A percentile compares a stretch with the other conserved stretches of the same genome.
Evolutionary conservation across 1,140 invertebrate genomes (phyloP).

Genomic region (Mizuhopecten yessoensis): DNA sequence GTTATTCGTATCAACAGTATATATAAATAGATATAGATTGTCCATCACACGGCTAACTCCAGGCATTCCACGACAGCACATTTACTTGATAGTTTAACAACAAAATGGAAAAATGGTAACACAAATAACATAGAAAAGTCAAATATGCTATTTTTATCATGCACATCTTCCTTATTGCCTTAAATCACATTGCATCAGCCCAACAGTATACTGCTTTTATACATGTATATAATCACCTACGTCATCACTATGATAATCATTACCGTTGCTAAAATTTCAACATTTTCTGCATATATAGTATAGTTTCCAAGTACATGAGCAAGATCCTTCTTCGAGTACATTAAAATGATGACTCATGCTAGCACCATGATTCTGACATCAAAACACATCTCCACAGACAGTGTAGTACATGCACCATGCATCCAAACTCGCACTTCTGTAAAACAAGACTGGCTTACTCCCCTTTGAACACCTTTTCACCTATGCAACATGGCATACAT

Average conservation of each 20-base stretch:
- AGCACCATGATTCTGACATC: background rate
- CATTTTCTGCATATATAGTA: background rate
- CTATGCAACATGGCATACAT: background rate
- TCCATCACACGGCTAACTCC: background rate
- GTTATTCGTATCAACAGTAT: background rate
- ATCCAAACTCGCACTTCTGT: slow-evolving; percentile 3
- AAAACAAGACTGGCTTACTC: slow-evolving; percentile 7
- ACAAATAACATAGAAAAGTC: background rate
- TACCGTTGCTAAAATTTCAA: background rate
- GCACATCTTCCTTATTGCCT: background rate
- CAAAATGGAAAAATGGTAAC: too few relatives aligned
- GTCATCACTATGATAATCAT: background rate
- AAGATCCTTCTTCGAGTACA: background rate
- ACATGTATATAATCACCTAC: background rate
- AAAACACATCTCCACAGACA: background rate
- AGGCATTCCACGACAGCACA: background rate
- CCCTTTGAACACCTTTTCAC: slow-evolving; percentile 22
- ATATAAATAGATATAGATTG: background rate
- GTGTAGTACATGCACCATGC: background rate
- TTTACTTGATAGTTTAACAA: background rate
- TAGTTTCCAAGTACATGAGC: background rate
- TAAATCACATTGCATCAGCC: background rate
- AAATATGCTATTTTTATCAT: background rate
- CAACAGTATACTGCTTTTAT: background rate
- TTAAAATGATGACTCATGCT: background rate